Conservation (phyloP, 1,140 invertebrate species). For the Drosophila pruinosa region DNA sequence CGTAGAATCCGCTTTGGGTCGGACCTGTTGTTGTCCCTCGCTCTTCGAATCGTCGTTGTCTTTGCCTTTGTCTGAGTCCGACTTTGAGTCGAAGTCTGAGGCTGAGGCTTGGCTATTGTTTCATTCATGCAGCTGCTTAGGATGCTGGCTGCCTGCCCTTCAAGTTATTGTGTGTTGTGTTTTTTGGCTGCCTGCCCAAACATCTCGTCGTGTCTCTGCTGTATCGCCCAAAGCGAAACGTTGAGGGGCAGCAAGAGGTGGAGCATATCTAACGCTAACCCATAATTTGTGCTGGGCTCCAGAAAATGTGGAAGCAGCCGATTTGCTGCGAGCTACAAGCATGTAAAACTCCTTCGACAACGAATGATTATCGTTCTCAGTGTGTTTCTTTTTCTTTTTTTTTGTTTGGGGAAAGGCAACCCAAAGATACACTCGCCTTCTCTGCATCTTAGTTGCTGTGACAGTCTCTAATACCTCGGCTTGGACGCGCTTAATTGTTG, state of each 20-base stretch:
- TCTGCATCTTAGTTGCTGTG: slow-evolving; percentile 7
- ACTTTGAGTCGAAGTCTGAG: not conserved
- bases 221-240: slow-evolving; percentile 24
- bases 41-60: slow-evolving; percentile 17
- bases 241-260: not conserved
- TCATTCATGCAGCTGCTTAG: slow-evolving; percentile 69
- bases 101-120: slow-evolving; percentile 57
- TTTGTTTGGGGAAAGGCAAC: not conserved
- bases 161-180: slow-evolving; percentile 17
- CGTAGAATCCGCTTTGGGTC: not conserved
- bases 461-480: slow-evolving; percentile 56
- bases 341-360: slow-evolving; percentile 41
- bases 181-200: slow-evolving; percentile 43
- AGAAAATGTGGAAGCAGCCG: slow-evolving; percentile 47
- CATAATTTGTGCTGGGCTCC: slow-evolving; percentile 64
- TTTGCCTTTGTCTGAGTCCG: slow-evolving; percentile 16
- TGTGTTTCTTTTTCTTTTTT: not conserved
- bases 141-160: slow-evolving; percentile 33
- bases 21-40: not conserved
- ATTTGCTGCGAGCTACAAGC: slow-evolving; percentile 10
- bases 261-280: slow-evolving; percentile 47
- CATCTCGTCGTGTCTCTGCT: slow-evolving; percentile 61
- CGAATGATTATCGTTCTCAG: slow-evolving; percentile 48
- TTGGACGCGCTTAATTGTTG: slow-evolving; percentile 64
- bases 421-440: not conserved